These are phyloP conservation scores for Euborellia annulipes DNA, from an alignment of 1,140 invertebrate species.

Conservation along the genomic window DNA sequence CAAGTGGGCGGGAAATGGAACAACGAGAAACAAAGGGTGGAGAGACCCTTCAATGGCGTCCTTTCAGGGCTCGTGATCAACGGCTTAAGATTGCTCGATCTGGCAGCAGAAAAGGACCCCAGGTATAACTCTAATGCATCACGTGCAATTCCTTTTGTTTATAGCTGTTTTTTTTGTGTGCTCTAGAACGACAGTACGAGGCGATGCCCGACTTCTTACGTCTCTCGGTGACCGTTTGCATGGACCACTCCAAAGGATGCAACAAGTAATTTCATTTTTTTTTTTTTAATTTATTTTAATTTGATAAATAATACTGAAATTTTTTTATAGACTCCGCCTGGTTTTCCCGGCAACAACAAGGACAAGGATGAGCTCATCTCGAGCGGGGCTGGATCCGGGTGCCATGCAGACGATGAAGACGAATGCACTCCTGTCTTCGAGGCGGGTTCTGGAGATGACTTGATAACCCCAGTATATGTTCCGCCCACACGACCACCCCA, in stretches of 20 bases:
- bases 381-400: constrained; percentile 76
- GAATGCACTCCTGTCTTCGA: constrained; percentile 72
- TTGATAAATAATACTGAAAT: not conserved
- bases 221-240: constrained; percentile 50
- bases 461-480: constrained; percentile 83
- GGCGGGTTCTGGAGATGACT: constrained; percentile 59
- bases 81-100: constrained; percentile 64
- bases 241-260: constrained; percentile 57
- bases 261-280: constrained; percentile 61
- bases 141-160: constrained; percentile 20
- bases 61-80: constrained; percentile 81
- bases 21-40: constrained; percentile 44
- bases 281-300: too few relatives aligned
- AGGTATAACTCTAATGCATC: constrained; percentile 42
- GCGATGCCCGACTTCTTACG: constrained; percentile 36
- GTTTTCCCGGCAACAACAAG: constrained; percentile 51
- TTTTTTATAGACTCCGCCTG: constrained; percentile 58
- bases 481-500: constrained; percentile 59
- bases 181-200: constrained; percentile 1
- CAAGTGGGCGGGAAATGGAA: constrained; percentile 78
- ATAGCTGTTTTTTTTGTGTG: too few relatives aligned
- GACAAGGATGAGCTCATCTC: constrained; percentile 73
- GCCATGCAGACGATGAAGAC: constrained; percentile 69
- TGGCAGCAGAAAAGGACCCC: constrained; percentile 64
- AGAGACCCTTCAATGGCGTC: constrained; percentile 67